These are phyloP conservation scores for Hyppa rectilinea DNA, from an alignment of 2,888 invertebrate genomes.

Conservation along the genomic window DNA sequence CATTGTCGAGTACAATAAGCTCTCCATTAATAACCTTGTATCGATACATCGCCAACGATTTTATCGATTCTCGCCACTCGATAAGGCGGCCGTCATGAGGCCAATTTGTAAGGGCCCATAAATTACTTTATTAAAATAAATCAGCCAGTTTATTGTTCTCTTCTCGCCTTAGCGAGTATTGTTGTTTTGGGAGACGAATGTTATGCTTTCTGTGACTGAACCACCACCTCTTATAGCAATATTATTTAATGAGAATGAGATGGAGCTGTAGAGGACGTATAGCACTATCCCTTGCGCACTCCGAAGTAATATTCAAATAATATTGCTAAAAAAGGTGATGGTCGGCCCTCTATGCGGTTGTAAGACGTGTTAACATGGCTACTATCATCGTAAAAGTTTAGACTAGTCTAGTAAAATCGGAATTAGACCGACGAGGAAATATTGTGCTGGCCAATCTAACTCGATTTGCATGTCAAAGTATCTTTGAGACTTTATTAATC, in stretches of 20 bases:
- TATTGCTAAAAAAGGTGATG: no score
- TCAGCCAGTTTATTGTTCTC: conserved; percentile 88
- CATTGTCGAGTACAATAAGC: conserved; percentile 83
- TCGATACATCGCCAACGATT: conserved; percentile 84
- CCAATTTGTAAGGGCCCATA: conserved; percentile 88
- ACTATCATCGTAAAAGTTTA: no score
- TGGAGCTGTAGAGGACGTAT: no score
- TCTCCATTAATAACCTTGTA: conserved; percentile 84
- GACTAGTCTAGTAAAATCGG: not conserved
- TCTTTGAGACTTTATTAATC: not conserved
- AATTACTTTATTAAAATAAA: conserved; percentile 90
- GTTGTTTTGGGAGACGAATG: conserved; percentile 76
- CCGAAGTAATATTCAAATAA: no score
- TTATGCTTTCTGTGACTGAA: conserved; percentile 61
- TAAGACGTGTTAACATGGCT: not conserved
- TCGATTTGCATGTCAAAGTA: not conserved
- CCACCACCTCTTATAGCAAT: no score
- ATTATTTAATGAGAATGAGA: no score
- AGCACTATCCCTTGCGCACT: no score
- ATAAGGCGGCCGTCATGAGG: conserved; percentile 85
- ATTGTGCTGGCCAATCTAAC: not conserved
- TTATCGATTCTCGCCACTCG: conserved; percentile 84
- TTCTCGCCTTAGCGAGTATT: conserved; percentile 85
- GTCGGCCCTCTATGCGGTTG: no score
- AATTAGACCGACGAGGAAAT: not conserved